phyloP scores from a whole-genome alignment of 2,888 invertebrate genomes.

The Coenonympha arcania region DNA sequence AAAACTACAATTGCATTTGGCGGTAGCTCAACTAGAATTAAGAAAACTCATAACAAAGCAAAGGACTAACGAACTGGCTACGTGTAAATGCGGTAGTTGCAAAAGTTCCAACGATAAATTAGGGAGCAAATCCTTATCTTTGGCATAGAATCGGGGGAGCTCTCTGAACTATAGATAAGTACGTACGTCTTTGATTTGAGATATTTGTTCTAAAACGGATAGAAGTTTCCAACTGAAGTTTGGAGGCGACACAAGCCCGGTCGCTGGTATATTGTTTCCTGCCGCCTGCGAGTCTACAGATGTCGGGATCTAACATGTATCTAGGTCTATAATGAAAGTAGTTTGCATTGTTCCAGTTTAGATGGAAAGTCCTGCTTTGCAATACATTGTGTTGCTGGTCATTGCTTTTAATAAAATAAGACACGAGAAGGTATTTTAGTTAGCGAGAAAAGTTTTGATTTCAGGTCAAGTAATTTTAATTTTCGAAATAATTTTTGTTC shows the following conservation, averaged over 20 bases:
- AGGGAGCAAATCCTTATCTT: constrained; percentile 1
- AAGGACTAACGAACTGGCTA: too few species aligned
- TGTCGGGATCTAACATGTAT: constrained; percentile 9
- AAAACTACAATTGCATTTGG: too few species aligned
- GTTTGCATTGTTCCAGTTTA: constrained; percentile 5
- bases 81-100: too few species aligned
- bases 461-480: too few species aligned
- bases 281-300: constrained; percentile 18
- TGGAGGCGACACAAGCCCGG: constrained; percentile 17
- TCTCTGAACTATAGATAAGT: constrained; percentile 11
- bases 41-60: too few species aligned
- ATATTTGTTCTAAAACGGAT: constrained; percentile 21
- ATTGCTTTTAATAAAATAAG: too few species aligned
- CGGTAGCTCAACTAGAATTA: too few species aligned
- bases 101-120: constrained; percentile 4
- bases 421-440: too few species aligned
- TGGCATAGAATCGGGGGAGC: constrained; percentile 9
- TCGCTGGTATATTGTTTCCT: constrained; percentile 15
- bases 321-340: constrained; percentile 6
- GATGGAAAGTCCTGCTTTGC: constrained; percentile 5
- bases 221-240: constrained; percentile 22
- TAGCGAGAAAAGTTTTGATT: too few species aligned
- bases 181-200: constrained; percentile 16
- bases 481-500: too few species aligned
- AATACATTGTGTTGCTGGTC: background rate